Percentiles rank a stretch among this genome's conserved stretches.
phyloP scores from a whole-genome alignment of 2,888 invertebrate species.

The Drepanosiphum platanoidis region DNA sequence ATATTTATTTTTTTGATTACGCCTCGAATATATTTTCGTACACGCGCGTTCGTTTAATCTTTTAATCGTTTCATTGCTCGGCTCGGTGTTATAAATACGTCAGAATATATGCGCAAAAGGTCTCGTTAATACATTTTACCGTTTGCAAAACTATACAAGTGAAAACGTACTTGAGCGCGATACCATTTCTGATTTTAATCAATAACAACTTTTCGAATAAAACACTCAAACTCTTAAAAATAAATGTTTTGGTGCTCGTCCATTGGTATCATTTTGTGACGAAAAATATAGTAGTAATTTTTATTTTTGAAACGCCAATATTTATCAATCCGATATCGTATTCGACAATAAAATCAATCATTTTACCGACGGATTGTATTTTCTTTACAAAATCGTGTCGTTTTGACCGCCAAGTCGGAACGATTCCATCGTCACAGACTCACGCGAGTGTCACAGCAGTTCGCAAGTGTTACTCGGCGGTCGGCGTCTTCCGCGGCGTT shows the following conservation, averaged over 20 bases:
- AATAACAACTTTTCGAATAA: no score
- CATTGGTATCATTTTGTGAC: no score
- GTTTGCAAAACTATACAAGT: background rate
- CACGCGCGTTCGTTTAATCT: background rate
- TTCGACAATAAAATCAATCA: no score
- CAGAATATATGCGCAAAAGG: background rate
- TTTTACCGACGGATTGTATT: no score
- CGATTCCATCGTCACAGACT: background rate
- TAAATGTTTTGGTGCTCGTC: no score
- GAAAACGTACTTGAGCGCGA: background rate
- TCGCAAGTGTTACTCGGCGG: background rate
- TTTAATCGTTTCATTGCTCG: background rate
- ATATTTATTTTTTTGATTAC: background rate
- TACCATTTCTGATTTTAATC: background rate
- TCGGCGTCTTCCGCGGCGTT: conserved; percentile 16
- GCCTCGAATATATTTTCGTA: no score
- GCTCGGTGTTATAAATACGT: background rate
- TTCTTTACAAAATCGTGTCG: no score
- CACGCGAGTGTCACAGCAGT: background rate
- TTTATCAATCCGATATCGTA: no score
- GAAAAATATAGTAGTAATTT: no score
- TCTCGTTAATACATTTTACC: background rate
- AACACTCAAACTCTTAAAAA: no score
- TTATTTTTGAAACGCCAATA: no score
- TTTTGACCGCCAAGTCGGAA: no score